Evolutionary conservation across 2,888 invertebrate species (phyloP).

Genomic region (Eupsilia transversa): DNA sequence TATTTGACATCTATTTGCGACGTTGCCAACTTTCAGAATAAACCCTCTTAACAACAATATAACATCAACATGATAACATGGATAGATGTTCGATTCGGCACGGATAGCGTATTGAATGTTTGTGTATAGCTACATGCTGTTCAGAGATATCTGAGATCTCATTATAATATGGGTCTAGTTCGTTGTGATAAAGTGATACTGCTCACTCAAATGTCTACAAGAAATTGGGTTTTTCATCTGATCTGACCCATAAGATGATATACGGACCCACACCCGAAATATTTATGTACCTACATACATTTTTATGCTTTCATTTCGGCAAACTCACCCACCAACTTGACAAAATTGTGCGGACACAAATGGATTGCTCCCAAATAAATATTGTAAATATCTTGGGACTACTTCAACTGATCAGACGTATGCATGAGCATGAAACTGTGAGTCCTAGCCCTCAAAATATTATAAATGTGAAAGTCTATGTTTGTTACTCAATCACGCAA

Average conservation of each 20-base stretch:
- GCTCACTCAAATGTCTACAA: conserved; percentile 1
- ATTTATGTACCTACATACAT: not conserved
- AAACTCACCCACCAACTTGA: conserved; percentile 24
- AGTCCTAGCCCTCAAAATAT: not conserved
- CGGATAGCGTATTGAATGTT: not conserved
- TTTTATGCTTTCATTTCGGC: conserved; percentile 1
- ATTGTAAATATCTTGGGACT: conserved; percentile 23
- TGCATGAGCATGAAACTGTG: not conserved
- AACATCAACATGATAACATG: no score
- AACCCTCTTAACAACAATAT: no score
- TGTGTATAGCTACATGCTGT: not conserved
- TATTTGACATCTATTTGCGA: no score
- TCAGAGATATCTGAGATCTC: not conserved
- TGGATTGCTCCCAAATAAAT: conserved; percentile 46
- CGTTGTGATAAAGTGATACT: conserved; percentile 1
- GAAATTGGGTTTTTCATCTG: not conserved
- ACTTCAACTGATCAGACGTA: conserved; percentile 33
- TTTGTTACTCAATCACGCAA: not conserved
- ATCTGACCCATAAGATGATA: not conserved
- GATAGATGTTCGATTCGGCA: not conserved
- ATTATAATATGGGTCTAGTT: not conserved
- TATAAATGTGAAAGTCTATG: not conserved
- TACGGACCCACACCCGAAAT: not conserved
- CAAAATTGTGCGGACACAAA: conserved; percentile 32
- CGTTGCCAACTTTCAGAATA: no score